These are phyloP conservation scores for Grallaria varia DNA, from an alignment of 2,113 vertebrate genomes.

Conservation along the genomic window DNA sequence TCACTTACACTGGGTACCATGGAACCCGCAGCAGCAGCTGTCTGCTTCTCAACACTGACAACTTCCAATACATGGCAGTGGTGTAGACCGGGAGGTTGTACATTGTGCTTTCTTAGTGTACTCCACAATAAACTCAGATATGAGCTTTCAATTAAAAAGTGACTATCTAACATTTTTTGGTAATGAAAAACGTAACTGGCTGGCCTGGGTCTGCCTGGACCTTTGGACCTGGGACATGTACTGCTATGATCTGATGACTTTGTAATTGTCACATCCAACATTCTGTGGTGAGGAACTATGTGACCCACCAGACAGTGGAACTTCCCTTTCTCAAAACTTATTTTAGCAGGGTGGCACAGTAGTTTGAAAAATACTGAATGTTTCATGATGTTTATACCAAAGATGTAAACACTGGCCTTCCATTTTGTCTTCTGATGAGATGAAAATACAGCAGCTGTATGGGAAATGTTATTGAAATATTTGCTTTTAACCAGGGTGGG, in stretches of 20 bases:
- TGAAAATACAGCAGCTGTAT: neutral
- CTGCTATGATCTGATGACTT: neutral
- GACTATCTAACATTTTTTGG: neutral
- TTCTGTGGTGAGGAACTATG: neutral
- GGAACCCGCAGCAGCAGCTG: neutral
- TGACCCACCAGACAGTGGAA: neutral
- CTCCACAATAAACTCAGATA: neutral
- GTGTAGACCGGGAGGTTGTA: neutral
- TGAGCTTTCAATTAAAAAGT: neutral
- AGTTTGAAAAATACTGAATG: neutral
- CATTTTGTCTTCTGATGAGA: neutral
- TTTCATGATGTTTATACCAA: neutral
- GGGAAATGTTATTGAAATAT: neutral
- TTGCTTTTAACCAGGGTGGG: neutral
- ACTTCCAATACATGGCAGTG: accelerated
- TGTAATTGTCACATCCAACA: neutral
- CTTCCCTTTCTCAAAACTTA: neutral
- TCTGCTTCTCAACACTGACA: neutral
- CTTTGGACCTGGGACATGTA: neutral
- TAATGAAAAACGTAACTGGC: neutral
- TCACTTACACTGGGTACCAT: accelerated
- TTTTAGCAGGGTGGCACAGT: neutral
- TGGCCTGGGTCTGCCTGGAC: neutral
- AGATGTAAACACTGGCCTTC: neutral
- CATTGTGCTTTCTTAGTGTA: neutral